Evolutionary conservation across 2,888 invertebrate species (phyloP), one percentile per base, ranked within the genome.

Genomic region (Cancer borealis): DNA sequence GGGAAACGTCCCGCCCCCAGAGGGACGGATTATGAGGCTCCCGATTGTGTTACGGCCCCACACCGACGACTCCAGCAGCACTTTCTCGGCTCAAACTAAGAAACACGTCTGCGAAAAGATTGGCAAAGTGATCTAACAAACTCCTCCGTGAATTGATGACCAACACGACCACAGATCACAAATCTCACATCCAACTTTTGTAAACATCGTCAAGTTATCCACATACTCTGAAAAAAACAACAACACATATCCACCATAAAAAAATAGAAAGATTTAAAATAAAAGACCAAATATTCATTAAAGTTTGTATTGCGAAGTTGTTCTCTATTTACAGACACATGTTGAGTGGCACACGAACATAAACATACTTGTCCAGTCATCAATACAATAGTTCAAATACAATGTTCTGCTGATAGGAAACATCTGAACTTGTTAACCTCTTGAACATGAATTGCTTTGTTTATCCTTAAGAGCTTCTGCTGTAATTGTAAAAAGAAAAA

Each of bases 281-380:
- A 73, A 95, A 95, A 94, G 92, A 60, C 95, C 89, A 93, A 87
- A 66, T 87, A 95, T 93, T 95, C 95, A 95, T 92, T 95, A 95
- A 95, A 95, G 95, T 95, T 95, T 95, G 95, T 95, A 95, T 95
- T 95, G 95, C 95, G 95, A 95, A 95, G 93, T 95, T 94, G 95
- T 95, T 95, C 95, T 93, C 94, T 95, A 95, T 95, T 73, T 95
- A 95, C 95, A 95, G 91, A 95, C 92, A 95, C 94, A 93, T 94
- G 94, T 94, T 89, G 93, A 95, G 93, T 93, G 93, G 93, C 93
- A 92, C 94, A 95, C 92, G 79, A 95, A 95, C 92, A 95, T 93
- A 95, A 95, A 95, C 93, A 95, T 94, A 94, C 90, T 94, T 92
- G 94, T 94, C 90, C 94, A 94, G 94, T 94, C 94, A 60, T 94